Evolutionary conservation across 1,140 invertebrate species (phyloP).

Genomic region (Drosophila tsacasi): DNA sequence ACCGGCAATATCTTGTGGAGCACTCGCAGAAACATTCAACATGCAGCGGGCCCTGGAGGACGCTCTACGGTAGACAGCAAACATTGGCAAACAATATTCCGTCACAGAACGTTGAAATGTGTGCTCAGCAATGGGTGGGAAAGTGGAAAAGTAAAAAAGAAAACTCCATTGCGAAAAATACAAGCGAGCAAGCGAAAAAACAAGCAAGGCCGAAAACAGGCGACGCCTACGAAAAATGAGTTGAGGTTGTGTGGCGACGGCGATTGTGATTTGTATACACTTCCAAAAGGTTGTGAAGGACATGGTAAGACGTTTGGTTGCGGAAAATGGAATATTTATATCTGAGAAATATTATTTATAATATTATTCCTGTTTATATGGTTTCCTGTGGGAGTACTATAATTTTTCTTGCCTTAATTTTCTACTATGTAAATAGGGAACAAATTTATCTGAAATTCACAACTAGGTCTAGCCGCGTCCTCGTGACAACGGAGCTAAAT

Average conservation of each 20-base stretch:
- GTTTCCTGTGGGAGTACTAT: too few species aligned
- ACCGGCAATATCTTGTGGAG: conserved; percentile 82
- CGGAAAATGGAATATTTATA: not conserved
- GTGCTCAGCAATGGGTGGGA: conserved; percentile 5
- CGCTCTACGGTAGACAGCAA: conserved; percentile 76
- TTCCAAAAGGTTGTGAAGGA: not conserved
- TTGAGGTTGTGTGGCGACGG: conserved; percentile 9
- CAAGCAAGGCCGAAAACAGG: conserved; percentile 35
- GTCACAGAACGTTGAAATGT: conserved; percentile 34
- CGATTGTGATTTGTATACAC: conserved; percentile 20
- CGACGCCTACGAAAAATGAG: conserved; percentile 40
- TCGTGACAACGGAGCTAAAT: too few species aligned
- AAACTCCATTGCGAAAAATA: conserved; percentile 35
- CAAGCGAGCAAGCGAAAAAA: conserved; percentile 24
- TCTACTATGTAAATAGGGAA: too few species aligned
- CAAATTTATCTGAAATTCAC: too few species aligned
- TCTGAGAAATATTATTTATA: not conserved
- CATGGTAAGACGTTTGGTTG: not conserved
- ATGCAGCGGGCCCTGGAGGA: conserved; percentile 68
- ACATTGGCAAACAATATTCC: conserved; percentile 48
- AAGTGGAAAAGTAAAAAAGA: conserved; percentile 24
- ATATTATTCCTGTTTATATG: too few species aligned
- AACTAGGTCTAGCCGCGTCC: too few species aligned
- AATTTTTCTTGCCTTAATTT: too few species aligned
- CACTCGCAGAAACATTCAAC: conserved; percentile 84